Base-by-base conservation (phyloP, 2,888 invertebrate genomes). In the Andrena dorsata region DNA sequence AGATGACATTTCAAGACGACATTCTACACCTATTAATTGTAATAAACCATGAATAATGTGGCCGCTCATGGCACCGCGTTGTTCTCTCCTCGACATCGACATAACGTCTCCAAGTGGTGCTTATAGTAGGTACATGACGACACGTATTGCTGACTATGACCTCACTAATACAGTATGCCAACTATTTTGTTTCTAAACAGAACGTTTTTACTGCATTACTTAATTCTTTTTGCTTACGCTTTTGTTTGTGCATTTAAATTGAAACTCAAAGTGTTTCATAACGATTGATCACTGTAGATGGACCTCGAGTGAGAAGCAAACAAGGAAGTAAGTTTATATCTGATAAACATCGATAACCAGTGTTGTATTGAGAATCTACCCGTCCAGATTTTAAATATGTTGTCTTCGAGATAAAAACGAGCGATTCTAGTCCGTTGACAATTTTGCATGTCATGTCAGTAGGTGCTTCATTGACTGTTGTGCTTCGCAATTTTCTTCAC, bases 81-180 rank as follows among this genome's bases (percentile, higher is more conserved):
- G 32, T 16, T 32, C 20, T 49, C 70, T 49, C 0, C 26, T 75
- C n/a, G 69, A 32, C 20, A 69, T 60, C 80, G 65, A 64, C 32
- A 66, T 51, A 66, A 26, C 72, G 32, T 51, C 76, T 71, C 41
- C 65, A 75, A 66, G 49, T 65, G 41, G 53, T 65, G 8, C 28
- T 65, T 10, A 16, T 56, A 65, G 41, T 41, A 41, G 56, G 41
- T 41, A 41, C 16, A 16, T 41, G 41, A 4, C 16, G 41, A 41
- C 41, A 41, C 41, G 41, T 41, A 41, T 41, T 16, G 41, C 41
- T 41, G 74, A 58, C 47, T 68, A 69, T 49, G 47, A 49, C 26
- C 68, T 68, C 20, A 64, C 5, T 16, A n/a, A 30, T 13, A 26
- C n/a, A 35, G 68, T 26, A 35, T 20, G 47, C 23, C 7, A 75